These are phyloP conservation scores for Pogoniulus pusillus DNA, from an alignment of 2,797 vertebrate genomes.

Conservation along the genomic window DNA sequence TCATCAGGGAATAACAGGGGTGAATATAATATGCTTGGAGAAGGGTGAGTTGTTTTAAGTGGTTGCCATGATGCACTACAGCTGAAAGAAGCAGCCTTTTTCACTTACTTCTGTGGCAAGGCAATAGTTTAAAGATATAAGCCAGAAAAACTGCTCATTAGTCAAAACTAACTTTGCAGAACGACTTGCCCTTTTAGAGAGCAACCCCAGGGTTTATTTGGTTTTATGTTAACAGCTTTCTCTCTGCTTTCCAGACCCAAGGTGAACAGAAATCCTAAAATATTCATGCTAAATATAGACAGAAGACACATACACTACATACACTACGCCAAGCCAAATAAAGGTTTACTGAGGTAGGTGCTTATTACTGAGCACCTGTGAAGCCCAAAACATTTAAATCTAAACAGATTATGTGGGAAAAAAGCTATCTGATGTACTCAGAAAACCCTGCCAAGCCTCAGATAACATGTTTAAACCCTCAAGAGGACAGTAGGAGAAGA, in stretches of 20 bases:
- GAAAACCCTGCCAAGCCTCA: neutral
- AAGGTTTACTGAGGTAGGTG: neutral
- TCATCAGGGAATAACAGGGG: neutral
- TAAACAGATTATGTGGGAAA: neutral
- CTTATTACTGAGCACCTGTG: neutral
- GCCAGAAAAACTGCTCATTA: neutral
- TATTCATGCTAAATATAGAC: neutral
- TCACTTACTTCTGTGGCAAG: neutral
- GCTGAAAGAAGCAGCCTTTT: neutral
- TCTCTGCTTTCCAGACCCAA: neutral
- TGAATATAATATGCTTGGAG: neutral
- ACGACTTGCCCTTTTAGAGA: neutral
- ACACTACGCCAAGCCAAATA: neutral
- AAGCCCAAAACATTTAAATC: neutral
- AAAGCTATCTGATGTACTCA: neutral
- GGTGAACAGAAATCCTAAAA: neutral
- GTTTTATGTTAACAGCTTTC: neutral
- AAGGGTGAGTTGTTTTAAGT: neutral
- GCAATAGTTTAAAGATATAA: neutral
- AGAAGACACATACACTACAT: neutral
- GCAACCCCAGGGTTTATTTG: neutral
- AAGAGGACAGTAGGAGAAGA: neutral
- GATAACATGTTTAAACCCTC: neutral
- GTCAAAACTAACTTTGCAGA: neutral
- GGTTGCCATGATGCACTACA: neutral